phyloP scores from a whole-genome alignment of 2,113 vertebrate genomes.

The rabbit (Oryctolagus cuniculus) region DNA sequence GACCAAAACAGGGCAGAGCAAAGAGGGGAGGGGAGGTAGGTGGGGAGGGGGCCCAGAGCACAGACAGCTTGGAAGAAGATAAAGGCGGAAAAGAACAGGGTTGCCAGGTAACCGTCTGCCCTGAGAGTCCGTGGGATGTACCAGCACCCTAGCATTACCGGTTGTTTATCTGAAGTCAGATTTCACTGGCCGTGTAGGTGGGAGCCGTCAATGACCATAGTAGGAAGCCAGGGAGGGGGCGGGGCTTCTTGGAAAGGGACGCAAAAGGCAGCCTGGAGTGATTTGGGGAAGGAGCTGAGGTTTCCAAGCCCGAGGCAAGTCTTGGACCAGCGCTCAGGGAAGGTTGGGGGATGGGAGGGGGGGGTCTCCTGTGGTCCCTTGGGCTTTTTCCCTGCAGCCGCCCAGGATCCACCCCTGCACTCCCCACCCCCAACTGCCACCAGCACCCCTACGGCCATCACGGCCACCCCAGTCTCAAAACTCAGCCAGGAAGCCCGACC shows the following conservation, averaged over 20 bases:
- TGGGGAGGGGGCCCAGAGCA: not conserved
- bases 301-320: not conserved
- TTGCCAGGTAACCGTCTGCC: not conserved
- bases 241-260: not conserved
- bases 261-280: not conserved
- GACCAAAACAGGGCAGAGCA: not conserved
- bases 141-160: not conserved
- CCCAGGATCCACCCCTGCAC: not conserved
- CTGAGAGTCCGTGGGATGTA: not conserved
- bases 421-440: no score
- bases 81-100: not conserved
- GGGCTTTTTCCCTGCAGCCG: not conserved
- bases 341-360: not conserved
- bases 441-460: not conserved
- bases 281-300: not conserved
- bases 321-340: not conserved
- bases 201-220: not conserved
- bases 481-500: not conserved
- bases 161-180: constrained; percentile 37
- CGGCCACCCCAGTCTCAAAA: not conserved
- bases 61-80: not conserved
- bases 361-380: not conserved
- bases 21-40: not conserved
- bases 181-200: not conserved
- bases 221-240: not conserved